These are phyloP conservation scores for Parazoanthus darwini DNA, from an alignment of 92 coral and sea anemone species.

Conservation along the genomic window DNA sequence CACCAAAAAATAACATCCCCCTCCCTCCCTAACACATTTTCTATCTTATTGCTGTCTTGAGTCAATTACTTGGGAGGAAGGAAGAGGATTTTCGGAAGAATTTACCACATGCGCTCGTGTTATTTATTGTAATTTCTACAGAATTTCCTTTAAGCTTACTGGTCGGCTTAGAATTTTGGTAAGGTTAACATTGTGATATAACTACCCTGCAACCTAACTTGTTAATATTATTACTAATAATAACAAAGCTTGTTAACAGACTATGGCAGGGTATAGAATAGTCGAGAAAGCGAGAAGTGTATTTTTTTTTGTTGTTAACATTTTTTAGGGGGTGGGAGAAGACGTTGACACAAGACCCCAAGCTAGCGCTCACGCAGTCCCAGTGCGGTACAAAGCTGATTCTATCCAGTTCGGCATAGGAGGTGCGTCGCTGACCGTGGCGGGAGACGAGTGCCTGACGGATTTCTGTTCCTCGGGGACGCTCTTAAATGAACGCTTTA, in stretches of 20 bases:
- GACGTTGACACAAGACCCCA: not conserved
- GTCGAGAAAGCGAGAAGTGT: not conserved
- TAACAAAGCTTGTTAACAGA: no score
- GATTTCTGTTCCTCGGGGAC: not conserved
- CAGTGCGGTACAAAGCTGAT: constrained; percentile 32
- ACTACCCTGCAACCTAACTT: no score
- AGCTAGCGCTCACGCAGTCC: not conserved
- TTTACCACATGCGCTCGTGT: not conserved
- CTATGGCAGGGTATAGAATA: no score
- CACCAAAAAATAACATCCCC: not conserved
- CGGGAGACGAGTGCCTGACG: constrained; percentile 3
- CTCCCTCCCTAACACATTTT: not conserved
- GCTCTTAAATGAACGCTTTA: constrained; percentile 33
- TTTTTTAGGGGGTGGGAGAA: not conserved
- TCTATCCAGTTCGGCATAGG: constrained; percentile 19
- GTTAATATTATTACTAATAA: no score
- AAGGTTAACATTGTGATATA: not conserved
- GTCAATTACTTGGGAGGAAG: not conserved
- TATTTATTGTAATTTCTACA: no score
- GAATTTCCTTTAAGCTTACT: not conserved
- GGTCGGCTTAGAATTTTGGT: not conserved
- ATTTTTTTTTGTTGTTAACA: no score
- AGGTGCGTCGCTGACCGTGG: not conserved
- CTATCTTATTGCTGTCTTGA: not conserved
- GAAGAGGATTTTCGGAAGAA: not conserved